Percentiles rank a stretch among this genome's conserved stretches.
phyloP scores from a whole-genome alignment of 2,888 invertebrate genomes.

The Coelinius sp. region DNA sequence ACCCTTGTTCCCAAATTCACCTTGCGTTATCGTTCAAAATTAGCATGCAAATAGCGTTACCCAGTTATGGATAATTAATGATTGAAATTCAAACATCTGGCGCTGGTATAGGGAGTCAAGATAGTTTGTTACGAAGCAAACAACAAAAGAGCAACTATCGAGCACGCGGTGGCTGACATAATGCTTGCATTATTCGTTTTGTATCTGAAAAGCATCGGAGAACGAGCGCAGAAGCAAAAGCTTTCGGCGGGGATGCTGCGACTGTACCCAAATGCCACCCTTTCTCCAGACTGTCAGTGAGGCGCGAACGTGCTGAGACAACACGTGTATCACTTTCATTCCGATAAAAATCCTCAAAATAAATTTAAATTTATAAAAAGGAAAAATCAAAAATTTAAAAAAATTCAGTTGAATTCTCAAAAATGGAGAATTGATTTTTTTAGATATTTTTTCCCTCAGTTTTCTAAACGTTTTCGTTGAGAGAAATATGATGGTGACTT shows the following conservation, averaged over 20 bases:
- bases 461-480: neutral
- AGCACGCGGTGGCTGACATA: constrained; percentile 20
- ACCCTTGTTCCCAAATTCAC: neutral
- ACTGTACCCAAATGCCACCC: constrained; percentile 43
- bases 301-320: constrained; percentile 50
- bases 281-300: constrained; percentile 49
- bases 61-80: constrained; percentile 31
- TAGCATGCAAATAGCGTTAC: constrained; percentile 11
- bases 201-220: constrained; percentile 19
- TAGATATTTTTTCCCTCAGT: neutral
- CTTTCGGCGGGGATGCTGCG: constrained; percentile 52
- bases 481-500: constrained; percentile 48
- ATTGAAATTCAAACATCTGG: constrained; percentile 32
- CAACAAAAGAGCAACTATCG: constrained; percentile 45
- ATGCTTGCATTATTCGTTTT: neutral
- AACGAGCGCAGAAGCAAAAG: constrained; percentile 53
- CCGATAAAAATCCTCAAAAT: neutral
- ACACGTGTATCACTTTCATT: constrained; percentile 36
- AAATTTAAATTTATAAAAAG: neutral
- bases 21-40: neutral
- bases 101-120: neutral
- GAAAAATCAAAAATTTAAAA: constrained; percentile 1
- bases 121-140: constrained; percentile 38
- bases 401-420: neutral
- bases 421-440: constrained; percentile 8